Percentiles rank a stretch among this genome's conserved stretches.
phyloP scores from a whole-genome alignment of 2,113 vertebrate species.

The Oxyruncus cristatus region DNA sequence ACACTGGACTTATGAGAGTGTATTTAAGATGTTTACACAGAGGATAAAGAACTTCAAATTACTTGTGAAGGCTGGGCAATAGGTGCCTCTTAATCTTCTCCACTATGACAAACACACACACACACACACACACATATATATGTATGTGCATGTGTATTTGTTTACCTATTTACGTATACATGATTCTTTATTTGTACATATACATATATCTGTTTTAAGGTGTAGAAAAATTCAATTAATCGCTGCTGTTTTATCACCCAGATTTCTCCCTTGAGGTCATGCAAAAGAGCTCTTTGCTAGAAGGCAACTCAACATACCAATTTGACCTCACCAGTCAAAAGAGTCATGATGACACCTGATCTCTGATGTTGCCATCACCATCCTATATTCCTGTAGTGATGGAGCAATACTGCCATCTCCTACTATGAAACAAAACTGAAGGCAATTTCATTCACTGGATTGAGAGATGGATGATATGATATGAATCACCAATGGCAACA shows the following conservation, averaged over 20 bases:
- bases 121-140: background rate
- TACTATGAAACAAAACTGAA: background rate
- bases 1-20: background rate
- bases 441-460: background rate
- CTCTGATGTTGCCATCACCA: background rate
- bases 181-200: background rate
- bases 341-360: background rate
- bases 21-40: background rate
- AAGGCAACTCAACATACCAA: background rate
- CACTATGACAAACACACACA: background rate
- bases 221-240: background rate
- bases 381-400: background rate
- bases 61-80: background rate
- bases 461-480: background rate
- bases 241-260: background rate
- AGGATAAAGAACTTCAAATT: background rate
- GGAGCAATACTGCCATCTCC: background rate
- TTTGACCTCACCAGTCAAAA: background rate
- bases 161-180: background rate
- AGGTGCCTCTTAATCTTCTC: background rate
- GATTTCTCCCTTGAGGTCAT: background rate
- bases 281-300: background rate
- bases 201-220: background rate
- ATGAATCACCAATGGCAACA: background rate
- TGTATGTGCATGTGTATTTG: background rate